Conservation (phyloP, 2,797 vertebrate genomes). For the Bradypodion pumilum region DNA sequence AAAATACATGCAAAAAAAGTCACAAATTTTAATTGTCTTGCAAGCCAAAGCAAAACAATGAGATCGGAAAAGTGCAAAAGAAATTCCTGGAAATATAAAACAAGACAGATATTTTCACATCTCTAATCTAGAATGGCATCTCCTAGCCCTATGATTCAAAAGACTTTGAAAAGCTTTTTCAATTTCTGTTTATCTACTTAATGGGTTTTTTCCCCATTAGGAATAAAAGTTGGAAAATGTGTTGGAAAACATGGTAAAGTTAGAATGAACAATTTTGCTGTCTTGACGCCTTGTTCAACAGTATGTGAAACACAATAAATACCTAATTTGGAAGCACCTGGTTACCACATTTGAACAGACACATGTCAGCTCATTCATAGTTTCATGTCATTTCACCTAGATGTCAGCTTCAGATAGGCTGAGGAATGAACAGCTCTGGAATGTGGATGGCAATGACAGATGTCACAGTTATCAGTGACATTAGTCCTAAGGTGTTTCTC, state of each 20-base stretch:
- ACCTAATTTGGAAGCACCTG: neutral
- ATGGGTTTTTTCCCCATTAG: neutral
- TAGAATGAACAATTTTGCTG: neutral
- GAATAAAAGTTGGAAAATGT: neutral
- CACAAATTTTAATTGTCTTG: too few relatives aligned
- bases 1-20: too few relatives aligned
- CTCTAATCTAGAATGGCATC: too few relatives aligned
- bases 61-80: too few relatives aligned
- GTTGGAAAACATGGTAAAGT: neutral
- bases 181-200: neutral
- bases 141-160: neutral
- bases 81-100: too few relatives aligned
- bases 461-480: neutral
- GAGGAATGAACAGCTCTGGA: neutral
- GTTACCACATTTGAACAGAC: too few relatives aligned
- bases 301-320: neutral
- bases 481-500: neutral
- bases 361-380: neutral
- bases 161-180: neutral
- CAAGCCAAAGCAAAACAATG: too few relatives aligned
- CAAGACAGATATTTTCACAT: too few relatives aligned
- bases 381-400: too few relatives aligned
- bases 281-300: neutral
- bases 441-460: neutral
- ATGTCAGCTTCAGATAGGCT: neutral